A percentile compares a stretch with the other conserved stretches of the same genome.
Evolutionary conservation across 2,888 invertebrate species (phyloP).

Genomic region (Ectemnius cavifrons): DNA sequence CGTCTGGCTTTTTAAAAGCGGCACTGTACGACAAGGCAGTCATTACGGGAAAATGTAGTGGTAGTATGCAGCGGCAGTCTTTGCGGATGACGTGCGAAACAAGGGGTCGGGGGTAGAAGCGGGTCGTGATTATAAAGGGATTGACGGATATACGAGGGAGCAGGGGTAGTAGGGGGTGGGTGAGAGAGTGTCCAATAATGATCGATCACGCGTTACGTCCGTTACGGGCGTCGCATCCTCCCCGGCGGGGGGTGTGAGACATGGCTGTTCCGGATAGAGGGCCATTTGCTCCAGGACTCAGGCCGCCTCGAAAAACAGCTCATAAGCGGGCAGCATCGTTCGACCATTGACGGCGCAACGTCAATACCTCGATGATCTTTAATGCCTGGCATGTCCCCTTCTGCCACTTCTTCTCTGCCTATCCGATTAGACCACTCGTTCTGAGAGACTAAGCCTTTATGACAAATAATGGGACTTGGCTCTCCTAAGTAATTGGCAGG

Average conservation of each 20-base stretch:
- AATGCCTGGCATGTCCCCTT: too few relatives aligned
- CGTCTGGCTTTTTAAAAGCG: too few relatives aligned
- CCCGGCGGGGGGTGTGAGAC: not conserved
- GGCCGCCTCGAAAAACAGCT: slow-evolving; percentile 33
- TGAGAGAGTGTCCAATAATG: slow-evolving; percentile 68
- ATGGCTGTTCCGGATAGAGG: slow-evolving; percentile 45
- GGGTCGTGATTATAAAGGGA: slow-evolving; percentile 63
- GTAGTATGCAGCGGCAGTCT: slow-evolving; percentile 40
- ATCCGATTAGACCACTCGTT: too few relatives aligned
- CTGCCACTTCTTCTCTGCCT: too few relatives aligned
- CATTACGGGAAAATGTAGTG: slow-evolving; percentile 38
- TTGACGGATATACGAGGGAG: slow-evolving; percentile 38
- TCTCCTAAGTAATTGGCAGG: too few relatives aligned
- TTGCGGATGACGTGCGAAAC: slow-evolving; percentile 52
- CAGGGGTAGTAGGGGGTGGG: slow-evolving; percentile 44
- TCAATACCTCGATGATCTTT: too few relatives aligned
- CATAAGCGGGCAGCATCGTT: slow-evolving; percentile 19
- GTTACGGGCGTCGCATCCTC: slow-evolving; percentile 48
- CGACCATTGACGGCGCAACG: slow-evolving; percentile 10
- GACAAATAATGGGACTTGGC: too few relatives aligned
- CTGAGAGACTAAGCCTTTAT: too few relatives aligned
- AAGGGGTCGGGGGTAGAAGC: slow-evolving; percentile 62
- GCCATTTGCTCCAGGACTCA: slow-evolving; percentile 50
- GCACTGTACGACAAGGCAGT: slow-evolving; percentile 10
- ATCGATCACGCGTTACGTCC: slow-evolving; percentile 66